Percentiles rank a stretch among this genome's conserved stretches.
phyloP scores from a whole-genome alignment of 2,797 vertebrate genomes.

The Denticeps clupeoides region DNA sequence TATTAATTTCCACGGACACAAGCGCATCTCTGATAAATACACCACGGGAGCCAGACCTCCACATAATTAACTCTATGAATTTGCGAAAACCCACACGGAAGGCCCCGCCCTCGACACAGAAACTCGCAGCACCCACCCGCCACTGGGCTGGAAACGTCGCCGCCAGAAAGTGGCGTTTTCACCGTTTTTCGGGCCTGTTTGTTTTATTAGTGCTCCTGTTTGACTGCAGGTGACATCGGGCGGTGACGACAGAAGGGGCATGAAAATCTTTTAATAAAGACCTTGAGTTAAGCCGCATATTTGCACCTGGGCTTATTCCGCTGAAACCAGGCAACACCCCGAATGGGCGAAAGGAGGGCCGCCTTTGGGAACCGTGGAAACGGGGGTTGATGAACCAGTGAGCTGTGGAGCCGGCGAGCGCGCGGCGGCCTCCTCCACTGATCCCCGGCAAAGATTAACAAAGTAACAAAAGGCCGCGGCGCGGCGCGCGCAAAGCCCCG shows the following conservation, averaged over 20 bases:
- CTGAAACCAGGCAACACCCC: background rate
- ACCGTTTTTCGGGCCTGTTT: no score
- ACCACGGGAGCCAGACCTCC: slow-evolving; percentile 44
- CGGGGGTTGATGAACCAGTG: background rate
- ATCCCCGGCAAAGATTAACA: slow-evolving; percentile 23
- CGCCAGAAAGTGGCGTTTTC: no score
- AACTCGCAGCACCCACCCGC: no score
- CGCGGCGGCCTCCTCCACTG: slow-evolving; percentile 13
- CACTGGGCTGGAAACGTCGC: no score
- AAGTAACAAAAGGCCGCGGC: slow-evolving; percentile 21
- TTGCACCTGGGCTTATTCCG: background rate
- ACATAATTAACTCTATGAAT: slow-evolving; percentile 64
- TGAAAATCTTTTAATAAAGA: background rate
- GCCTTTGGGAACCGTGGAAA: background rate
- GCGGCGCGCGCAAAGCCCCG: slow-evolving; percentile 50
- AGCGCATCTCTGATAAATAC: slow-evolving; percentile 57
- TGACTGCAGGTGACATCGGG: background rate
- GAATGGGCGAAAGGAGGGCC: background rate
- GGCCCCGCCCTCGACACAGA: slow-evolving; percentile 35
- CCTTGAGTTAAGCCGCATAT: background rate
- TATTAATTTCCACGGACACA: slow-evolving; percentile 52
- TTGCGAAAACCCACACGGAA: slow-evolving; percentile 48
- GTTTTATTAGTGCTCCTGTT: background rate
- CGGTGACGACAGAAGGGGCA: background rate
- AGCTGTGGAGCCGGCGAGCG: background rate